Base-by-base conservation (phyloP, 2,113 vertebrate genomes). In the Glaucomys volans region DNA sequence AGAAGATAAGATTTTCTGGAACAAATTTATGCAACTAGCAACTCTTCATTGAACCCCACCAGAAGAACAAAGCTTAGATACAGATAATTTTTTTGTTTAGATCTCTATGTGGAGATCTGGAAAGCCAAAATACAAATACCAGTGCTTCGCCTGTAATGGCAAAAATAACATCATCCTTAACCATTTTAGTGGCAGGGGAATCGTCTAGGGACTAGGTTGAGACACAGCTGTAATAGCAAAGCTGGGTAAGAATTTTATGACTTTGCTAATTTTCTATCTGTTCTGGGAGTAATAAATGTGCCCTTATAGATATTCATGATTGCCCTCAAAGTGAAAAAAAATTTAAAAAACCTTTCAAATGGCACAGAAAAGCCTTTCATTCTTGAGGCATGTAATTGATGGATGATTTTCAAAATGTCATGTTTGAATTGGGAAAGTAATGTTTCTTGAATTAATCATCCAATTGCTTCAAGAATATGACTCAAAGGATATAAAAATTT, bases 251-350 rank as follows among this genome's bases (percentile, higher is more conserved):
- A 86, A 84, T 97, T 98, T 98, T 97, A 98, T 91, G 96, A 97
- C 93, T 54, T 24, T 90, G 96, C 95, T 98, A 97, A 98, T 98
- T 98, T 98, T 98, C 98, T 98, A 88, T 98, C 98, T 97, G 95
- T 97, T 98, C 44, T 97, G 96, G 96, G 97, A 98, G 52, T 96
- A 96, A 96, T 79, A 97, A 96, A 95, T 94, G 20, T 96, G 93
- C 94, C 94, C 97, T 89, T 97, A 75, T 71, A 97, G 96, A 96
- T 97, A 82, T 92, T 98, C 96, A 80, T 92, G 95, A 95, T 96
- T 93, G 90, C 86, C 91, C 91, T 92, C 50, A 87, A 93, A 95
- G 98, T 97, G 40, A 80, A 82, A 69, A 81, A 82, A n/a, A 54
- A 93, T n/a, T n/a, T n/a, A 69, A 57, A 59, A 47, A 87, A 8